Percentiles rank a stretch among this genome's conserved stretches.
Conservation (phyloP, 2,888 invertebrate species). For the Petrophora chlorosata region DNA sequence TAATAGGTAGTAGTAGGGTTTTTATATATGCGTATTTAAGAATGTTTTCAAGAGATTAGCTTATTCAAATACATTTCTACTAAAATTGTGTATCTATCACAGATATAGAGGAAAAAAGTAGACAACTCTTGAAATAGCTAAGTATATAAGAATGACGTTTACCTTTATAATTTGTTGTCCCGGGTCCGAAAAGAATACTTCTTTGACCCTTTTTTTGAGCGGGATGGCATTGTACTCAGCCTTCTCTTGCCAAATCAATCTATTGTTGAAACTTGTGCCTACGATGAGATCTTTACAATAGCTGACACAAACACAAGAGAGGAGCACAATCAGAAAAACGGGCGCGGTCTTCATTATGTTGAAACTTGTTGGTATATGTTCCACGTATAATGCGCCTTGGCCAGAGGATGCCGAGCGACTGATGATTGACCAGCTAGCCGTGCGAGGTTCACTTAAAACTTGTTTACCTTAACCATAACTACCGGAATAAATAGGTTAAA, state of each 20-base stretch:
- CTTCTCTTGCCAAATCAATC: constrained; percentile 69
- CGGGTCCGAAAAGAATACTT: constrained; percentile 73
- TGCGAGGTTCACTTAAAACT: constrained; percentile 39
- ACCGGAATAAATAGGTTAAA: constrained; percentile 56
- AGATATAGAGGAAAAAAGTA: no score
- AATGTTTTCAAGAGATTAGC: no score
- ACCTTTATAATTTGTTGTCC: constrained; percentile 78
- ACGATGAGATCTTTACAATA: constrained; percentile 73
- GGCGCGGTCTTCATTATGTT: constrained; percentile 64
- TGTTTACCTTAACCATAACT: constrained; percentile 55
- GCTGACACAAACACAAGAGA: constrained; percentile 58
- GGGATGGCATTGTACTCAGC: constrained; percentile 74
- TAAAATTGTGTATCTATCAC: no score
- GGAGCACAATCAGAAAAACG: constrained; percentile 55
- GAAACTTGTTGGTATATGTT: constrained; percentile 29
- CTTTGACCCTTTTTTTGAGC: constrained; percentile 75
- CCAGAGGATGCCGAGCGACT: constrained; percentile 55
- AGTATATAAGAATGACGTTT: constrained; percentile 18
- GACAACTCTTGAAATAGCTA: constrained; percentile 2
- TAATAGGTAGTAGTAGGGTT: no score
- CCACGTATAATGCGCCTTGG: constrained; percentile 49
- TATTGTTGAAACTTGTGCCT: constrained; percentile 72
- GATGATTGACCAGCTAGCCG: constrained; percentile 24
- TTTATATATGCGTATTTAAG: no score
- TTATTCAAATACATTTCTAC: no score